phyloP scores from a whole-genome alignment of 2,797 vertebrate genomes.

The Taeniopygia guttata region DNA sequence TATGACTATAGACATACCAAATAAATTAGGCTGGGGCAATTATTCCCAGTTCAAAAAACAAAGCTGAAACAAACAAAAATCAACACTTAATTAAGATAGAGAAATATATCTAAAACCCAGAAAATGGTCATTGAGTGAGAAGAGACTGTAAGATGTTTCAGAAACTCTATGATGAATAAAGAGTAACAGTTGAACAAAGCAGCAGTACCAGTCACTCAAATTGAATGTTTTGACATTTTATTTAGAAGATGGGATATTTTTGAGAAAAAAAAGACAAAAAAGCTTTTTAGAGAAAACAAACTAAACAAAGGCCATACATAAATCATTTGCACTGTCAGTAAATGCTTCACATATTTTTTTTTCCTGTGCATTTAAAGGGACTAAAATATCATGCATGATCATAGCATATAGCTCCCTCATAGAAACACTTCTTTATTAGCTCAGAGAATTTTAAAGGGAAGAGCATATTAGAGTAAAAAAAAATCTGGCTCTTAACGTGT shows the following conservation, averaged over 20 bases:
- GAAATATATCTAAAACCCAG: background rate
- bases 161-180: background rate
- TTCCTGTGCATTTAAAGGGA: background rate
- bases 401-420: background rate
- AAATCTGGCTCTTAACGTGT: background rate
- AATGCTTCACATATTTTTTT: background rate
- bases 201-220: background rate
- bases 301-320: background rate
- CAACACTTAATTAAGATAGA: background rate
- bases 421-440: background rate
- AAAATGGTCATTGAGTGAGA: background rate
- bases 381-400: background rate
- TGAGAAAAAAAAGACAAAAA: background rate
- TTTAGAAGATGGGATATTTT: background rate
- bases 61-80: background rate
- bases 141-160: background rate
- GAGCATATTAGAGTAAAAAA: background rate
- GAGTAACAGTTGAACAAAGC: background rate
- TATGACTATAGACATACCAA: background rate
- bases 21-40: background rate
- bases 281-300: background rate
- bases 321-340: background rate
- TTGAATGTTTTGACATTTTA: background rate
- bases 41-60: background rate
- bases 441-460: background rate